phyloP scores from a whole-genome alignment of 2,797 vertebrate genomes.

The Gymnopithys bicolor region DNA sequence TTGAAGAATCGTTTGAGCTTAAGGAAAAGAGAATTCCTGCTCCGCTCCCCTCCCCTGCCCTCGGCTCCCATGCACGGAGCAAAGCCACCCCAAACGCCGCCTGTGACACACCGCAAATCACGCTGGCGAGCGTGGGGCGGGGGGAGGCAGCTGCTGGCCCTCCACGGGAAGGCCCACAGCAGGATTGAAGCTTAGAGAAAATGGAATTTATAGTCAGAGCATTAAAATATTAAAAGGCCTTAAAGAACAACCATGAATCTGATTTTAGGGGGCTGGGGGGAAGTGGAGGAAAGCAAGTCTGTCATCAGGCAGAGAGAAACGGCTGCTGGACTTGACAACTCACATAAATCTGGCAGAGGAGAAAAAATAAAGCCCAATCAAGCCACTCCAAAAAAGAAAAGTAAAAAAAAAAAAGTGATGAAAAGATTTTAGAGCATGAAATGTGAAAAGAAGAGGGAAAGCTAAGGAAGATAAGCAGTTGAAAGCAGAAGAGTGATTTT shows the following conservation, averaged over 20 bases:
- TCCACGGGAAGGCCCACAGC: slow-evolving; percentile 54
- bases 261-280: background rate
- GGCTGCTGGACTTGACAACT: slow-evolving; percentile 74
- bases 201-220: slow-evolving; percentile 80
- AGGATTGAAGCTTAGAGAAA: slow-evolving; percentile 75
- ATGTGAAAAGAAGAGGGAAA: slow-evolving; percentile 52
- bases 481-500: slow-evolving; percentile 43
- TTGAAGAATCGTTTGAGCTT: slow-evolving; percentile 73
- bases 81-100: slow-evolving; percentile 9
- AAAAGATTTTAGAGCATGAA: slow-evolving; percentile 75
- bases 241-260: slow-evolving; percentile 81
- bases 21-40: slow-evolving; percentile 74
- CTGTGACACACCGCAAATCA: slow-evolving; percentile 66
- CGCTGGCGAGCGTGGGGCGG: background rate
- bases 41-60: background rate
- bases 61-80: background rate
- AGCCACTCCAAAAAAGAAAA: background rate
- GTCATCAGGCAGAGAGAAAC: slow-evolving; percentile 74
- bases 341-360: slow-evolving; percentile 75
- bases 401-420: slow-evolving; percentile 6
- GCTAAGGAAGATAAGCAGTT: slow-evolving; percentile 56
- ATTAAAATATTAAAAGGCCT: slow-evolving; percentile 82
- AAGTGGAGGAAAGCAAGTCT: slow-evolving; percentile 36
- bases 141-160: slow-evolving; percentile 16
- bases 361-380: slow-evolving; percentile 67